A percentile compares a stretch with the other conserved stretches of the same genome.
phyloP scores from a whole-genome alignment of 2,888 invertebrate genomes.

The Orgyia antiqua region DNA sequence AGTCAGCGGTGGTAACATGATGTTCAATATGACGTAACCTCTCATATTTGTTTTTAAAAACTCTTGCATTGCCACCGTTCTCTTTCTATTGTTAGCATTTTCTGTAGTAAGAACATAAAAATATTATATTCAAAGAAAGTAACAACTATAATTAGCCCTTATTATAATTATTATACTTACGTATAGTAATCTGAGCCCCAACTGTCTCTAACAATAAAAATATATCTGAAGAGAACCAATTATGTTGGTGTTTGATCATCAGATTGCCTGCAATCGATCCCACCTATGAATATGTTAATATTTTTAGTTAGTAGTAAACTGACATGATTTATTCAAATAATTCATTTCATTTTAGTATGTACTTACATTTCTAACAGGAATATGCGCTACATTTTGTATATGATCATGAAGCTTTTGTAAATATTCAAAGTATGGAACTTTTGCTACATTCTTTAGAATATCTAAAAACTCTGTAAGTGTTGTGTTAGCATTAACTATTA shows the following conservation, averaged over 20 bases:
- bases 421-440: conserved; percentile 71
- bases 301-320: neutral
- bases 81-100: conserved; percentile 5
- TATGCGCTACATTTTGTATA: conserved; percentile 81
- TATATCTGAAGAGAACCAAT: conserved; percentile 84
- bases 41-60: conserved; percentile 63
- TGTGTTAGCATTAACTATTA: conserved; percentile 76
- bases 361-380: conserved; percentile 84
- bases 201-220: conserved; percentile 70
- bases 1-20: conserved; percentile 72
- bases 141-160: no score
- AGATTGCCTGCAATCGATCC: conserved; percentile 85
- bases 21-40: conserved; percentile 68
- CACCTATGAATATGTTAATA: conserved; percentile 60
- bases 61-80: conserved; percentile 47
- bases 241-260: conserved; percentile 81
- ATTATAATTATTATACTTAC: conserved; percentile 42
- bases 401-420: conserved; percentile 78
- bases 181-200: conserved; percentile 46
- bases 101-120: conserved; percentile 8
- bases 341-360: neutral
- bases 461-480: conserved; percentile 72
- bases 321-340: no score
- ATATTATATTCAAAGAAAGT: no score
- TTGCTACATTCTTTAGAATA: conserved; percentile 42